Evolutionary conservation across 1,140 invertebrate species (phyloP).

Genomic region (Drosophila asahinai): DNA sequence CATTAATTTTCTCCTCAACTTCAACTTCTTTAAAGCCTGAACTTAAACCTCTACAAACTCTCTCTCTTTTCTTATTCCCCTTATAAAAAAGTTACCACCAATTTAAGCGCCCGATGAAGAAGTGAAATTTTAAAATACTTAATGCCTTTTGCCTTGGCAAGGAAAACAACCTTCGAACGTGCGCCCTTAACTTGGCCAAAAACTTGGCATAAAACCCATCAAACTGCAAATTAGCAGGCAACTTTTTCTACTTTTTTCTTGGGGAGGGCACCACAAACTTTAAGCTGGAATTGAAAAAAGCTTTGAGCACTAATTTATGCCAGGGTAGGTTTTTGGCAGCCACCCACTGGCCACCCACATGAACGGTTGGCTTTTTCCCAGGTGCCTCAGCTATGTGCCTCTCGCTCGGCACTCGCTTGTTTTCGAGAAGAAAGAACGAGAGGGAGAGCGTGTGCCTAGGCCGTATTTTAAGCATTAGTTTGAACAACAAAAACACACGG

Average conservation of each 20-base stretch:
- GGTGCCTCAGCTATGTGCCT: conserved; percentile 26
- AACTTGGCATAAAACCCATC: conserved; percentile 32
- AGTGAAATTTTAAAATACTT: conserved; percentile 21
- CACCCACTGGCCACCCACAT: conserved; percentile 21
- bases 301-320: conserved; percentile 62
- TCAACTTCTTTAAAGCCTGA: background rate
- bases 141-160: conserved; percentile 28
- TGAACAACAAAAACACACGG: conserved; percentile 77
- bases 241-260: background rate
- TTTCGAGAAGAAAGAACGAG: background rate
- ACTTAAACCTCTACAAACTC: background rate
- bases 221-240: conserved; percentile 46
- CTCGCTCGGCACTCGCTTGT: conserved; percentile 13
- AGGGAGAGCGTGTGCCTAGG: conserved; percentile 51
- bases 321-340: conserved; percentile 9
- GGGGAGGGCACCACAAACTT: conserved; percentile 22
- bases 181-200: conserved; percentile 20
- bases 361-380: conserved; percentile 57
- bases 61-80: background rate
- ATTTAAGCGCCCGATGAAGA: conserved; percentile 13
- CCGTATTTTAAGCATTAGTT: conserved; percentile 83
- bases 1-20: background rate
- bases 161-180: conserved; percentile 27
- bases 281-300: conserved; percentile 49
- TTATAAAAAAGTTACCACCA: background rate